Conservation (phyloP, 2,113 vertebrate genomes). For the Tor tambroides region DNA sequence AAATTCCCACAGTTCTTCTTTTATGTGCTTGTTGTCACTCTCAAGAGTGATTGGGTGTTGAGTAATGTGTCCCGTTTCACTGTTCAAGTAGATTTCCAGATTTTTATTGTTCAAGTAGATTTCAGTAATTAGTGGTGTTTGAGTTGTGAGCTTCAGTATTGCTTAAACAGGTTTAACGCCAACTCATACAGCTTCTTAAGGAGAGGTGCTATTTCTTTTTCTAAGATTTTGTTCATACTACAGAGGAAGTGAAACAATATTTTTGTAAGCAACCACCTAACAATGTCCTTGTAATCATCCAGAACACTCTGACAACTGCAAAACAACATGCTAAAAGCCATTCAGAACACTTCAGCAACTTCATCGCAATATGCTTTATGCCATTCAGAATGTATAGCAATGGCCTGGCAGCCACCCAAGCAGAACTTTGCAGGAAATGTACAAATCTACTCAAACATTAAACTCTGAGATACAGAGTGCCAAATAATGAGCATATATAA, state of each 20-base stretch:
- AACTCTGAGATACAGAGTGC: background rate
- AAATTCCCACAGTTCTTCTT: background rate
- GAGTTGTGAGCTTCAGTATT: background rate
- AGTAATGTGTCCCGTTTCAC: background rate
- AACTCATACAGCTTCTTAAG: background rate
- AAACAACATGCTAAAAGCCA: background rate
- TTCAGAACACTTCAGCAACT: background rate
- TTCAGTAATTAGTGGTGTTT: background rate
- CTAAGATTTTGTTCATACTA: background rate
- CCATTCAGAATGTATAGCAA: background rate
- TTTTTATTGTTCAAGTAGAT: background rate
- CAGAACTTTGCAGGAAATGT: background rate
- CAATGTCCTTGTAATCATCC: background rate
- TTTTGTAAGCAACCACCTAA: background rate
- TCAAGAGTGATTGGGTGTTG: background rate
- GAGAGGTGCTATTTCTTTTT: background rate
- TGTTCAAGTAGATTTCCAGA: constrained; percentile 1
- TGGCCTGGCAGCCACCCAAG: background rate
- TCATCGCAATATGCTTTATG: background rate
- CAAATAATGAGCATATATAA: background rate
- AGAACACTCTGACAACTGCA: background rate
- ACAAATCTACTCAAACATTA: background rate
- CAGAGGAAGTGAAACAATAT: background rate
- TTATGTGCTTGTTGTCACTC: background rate
- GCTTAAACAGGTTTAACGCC: background rate